These are phyloP conservation scores for Bombus confusus DNA, from an alignment of 1,140 invertebrate species.

Conservation along the genomic window DNA sequence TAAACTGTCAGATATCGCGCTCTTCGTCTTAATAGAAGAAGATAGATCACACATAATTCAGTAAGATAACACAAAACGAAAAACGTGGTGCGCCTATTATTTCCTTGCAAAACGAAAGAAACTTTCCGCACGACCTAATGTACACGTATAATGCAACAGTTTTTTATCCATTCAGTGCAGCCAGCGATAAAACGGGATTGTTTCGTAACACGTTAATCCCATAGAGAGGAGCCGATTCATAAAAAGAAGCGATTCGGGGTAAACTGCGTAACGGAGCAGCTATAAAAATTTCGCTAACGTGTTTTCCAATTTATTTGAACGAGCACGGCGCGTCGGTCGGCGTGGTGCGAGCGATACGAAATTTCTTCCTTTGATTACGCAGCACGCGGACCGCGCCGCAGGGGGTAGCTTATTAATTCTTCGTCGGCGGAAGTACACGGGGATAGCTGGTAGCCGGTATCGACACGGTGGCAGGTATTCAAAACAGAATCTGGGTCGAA, in stretches of 20 bases:
- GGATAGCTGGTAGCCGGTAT: slow-evolving; percentile 20
- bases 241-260: background rate
- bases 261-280: no score
- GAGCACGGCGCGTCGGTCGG: background rate
- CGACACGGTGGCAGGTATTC: slow-evolving; percentile 16
- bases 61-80: no score
- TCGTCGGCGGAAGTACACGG: background rate
- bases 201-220: background rate
- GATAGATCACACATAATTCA: no score
- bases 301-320: background rate
- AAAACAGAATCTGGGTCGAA: slow-evolving; percentile 47
- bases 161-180: background rate
- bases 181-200: background rate
- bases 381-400: background rate
- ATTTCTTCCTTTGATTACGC: background rate
- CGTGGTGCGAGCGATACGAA: background rate
- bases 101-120: no score
- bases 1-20: no score
- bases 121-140: no score
- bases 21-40: no score
- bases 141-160: background rate
- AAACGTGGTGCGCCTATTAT: no score
- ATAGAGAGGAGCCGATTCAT: background rate
- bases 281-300: background rate
- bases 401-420: slow-evolving; percentile 27